Conservation (phyloP, 2,113 vertebrate species). For the Alaudala cheleensis region DNA sequence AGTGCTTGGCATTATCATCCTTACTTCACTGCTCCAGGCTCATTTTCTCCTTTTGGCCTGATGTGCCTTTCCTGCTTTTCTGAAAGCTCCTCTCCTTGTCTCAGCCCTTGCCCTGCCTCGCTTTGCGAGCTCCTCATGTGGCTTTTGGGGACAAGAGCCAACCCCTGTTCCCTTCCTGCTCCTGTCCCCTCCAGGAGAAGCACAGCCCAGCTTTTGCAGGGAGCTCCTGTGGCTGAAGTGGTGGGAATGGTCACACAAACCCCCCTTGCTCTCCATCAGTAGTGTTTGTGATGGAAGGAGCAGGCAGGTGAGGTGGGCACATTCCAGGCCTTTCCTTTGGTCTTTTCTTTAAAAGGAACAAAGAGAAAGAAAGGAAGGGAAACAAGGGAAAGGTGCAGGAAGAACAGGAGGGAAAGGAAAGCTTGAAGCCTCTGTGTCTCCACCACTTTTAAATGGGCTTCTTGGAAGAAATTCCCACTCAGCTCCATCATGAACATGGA, state of each 20-base stretch:
- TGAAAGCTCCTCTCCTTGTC: not conserved
- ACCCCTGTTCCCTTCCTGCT: not conserved
- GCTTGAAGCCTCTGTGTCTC: not conserved
- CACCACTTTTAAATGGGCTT: fast-evolving
- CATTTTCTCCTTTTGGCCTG: slow-evolving; percentile 49
- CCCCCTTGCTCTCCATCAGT: not conserved
- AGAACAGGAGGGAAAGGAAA: not conserved
- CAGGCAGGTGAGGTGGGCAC: not conserved
- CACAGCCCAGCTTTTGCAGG: not conserved
- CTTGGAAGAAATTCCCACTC: not conserved
- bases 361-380: not conserved
- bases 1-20: slow-evolving; percentile 61
- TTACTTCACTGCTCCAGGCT: slow-evolving; percentile 52
- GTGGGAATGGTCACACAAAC: not conserved
- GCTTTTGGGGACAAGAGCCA: not conserved
- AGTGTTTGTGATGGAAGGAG: fast-evolving
- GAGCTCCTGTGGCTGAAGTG: not conserved
- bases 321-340: not conserved
- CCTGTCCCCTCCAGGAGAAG: not conserved
- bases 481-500: not conserved
- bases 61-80: not conserved
- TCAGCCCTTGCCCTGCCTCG: not conserved
- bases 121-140: fast-evolving
- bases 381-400: not conserved
- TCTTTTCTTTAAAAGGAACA: not conserved